phyloP scores from a whole-genome alignment of 2,888 invertebrate species.

The Sisyra nigra region DNA sequence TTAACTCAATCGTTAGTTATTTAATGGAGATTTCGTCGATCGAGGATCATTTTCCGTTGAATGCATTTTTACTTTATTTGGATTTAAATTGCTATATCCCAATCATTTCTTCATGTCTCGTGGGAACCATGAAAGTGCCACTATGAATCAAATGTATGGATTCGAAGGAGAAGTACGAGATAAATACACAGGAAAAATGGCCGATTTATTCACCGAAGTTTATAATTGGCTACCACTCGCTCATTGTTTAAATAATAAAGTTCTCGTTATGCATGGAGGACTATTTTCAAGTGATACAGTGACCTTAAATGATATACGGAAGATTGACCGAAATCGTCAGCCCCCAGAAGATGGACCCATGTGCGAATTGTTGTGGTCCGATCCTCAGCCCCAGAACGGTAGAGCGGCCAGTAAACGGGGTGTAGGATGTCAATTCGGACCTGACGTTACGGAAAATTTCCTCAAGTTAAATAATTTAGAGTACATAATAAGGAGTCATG shows the following conservation, averaged over 20 bases:
- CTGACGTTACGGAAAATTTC: conserved; percentile 86
- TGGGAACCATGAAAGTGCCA: conserved; percentile 97
- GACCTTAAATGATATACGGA: conserved; percentile 80
- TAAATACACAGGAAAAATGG: conserved; percentile 91
- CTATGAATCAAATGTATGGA: conserved; percentile 99
- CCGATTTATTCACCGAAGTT: conserved; percentile 94
- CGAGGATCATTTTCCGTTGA: conserved; percentile 98
- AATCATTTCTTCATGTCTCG: conserved; percentile 95
- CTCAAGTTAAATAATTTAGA: conserved; percentile 71
- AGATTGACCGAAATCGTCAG: conserved; percentile 83
- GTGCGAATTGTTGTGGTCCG: conserved; percentile 98
- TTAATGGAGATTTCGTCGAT: conserved; percentile 99
- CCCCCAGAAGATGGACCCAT: conserved; percentile 93
- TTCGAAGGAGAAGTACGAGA: conserved; percentile 97
- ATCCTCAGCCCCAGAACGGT: conserved; percentile 83
- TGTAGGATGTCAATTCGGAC: conserved; percentile 97
- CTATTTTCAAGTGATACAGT: conserved; percentile 87
- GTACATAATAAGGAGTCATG: conserved; percentile 92
- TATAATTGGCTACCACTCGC: conserved; percentile 95
- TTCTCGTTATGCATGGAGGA: conserved; percentile 94
- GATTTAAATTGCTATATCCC: conserved; percentile 91
- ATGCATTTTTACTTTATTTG: conserved; percentile 94
- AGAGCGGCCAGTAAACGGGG: conserved; percentile 90
- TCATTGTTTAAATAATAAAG: conserved; percentile 80
- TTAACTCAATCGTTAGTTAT: conserved; percentile 38